Evolutionary conservation across 2,113 vertebrate genomes (phyloP), one percentile per base, ranked within the genome.

Genomic region (Gymnocephalus cernua): DNA sequence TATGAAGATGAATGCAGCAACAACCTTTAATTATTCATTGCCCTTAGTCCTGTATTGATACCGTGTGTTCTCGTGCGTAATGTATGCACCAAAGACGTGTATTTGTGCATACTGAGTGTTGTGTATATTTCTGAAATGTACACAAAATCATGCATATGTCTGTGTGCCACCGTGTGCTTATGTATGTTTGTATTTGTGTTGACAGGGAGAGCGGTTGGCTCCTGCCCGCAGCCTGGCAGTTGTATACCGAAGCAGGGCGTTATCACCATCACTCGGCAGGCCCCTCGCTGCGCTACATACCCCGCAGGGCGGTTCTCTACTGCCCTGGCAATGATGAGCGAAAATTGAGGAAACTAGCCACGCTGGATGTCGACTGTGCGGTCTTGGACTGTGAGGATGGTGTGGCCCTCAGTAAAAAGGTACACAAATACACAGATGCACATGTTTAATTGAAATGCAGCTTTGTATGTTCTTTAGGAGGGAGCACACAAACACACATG

Each of bases 371-470:
- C 10, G 98, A 99, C 85, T 99, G 98, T 64, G 97, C 96, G 0
- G 97, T 99, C 72, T 89, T 99, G 45, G 98, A 99, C 94, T 99
- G 98, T 66, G 98, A 99, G 92, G 98, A 99, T 56, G 98, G 98
- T 0, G 98, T 99, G 75, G 98, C 98, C 86, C 92, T 97, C 75
- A 99, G 94, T 92, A 97, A 96, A 91, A 99, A 99, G 97, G 98
- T 99, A 96, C 57, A 57, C 4, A 73, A 70, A 83, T 1, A 47
- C 76, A 62, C 57, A 79, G 45, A 74, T 50, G 35, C 23, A 65
- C 62, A 15, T 12, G 19, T 70, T 65, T 73, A 35, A 63, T 69
- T 50, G 14, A 69, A 79, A 53, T 69, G 8, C 71, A 53, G 51
- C 62, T 18, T 77, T 1, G 10, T 32, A n/a, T 23, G 38, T 41